phyloP scores from a whole-genome alignment of 2,797 vertebrate species.

The Hyperoplus immaculatus region DNA sequence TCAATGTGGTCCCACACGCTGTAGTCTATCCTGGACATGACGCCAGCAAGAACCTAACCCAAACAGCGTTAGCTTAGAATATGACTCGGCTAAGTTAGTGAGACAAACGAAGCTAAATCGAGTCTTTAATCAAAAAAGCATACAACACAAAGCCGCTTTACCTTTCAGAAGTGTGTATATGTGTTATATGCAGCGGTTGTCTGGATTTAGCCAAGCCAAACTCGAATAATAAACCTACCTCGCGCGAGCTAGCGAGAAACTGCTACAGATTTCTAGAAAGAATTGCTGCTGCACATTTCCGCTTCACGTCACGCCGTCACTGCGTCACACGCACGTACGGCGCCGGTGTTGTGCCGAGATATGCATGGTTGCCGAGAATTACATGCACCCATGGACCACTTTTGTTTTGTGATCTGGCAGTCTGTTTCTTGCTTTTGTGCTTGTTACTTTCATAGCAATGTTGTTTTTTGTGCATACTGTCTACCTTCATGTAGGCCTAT shows the following conservation, averaged over 20 bases:
- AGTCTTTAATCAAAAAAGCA: background rate
- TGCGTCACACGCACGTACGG: background rate
- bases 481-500: too few species aligned
- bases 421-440: too few species aligned
- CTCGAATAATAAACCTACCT: background rate
- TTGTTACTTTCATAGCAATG: too few species aligned
- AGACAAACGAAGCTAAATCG: slow-evolving; percentile 30
- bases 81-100: slow-evolving; percentile 41
- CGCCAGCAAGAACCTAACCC: slow-evolving; percentile 46
- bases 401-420: too few species aligned
- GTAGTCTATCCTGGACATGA: slow-evolving; percentile 93
- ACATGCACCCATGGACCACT: too few species aligned
- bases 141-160: rapidly evolving
- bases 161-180: background rate
- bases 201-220: background rate
- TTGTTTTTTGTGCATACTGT: too few species aligned
- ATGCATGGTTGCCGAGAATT: too few species aligned
- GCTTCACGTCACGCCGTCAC: slow-evolving; percentile 54
- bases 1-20: slow-evolving; percentile 98
- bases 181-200: background rate
- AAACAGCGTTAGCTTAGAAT: slow-evolving; percentile 60
- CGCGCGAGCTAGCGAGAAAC: slow-evolving; percentile 27
- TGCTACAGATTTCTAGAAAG: slow-evolving; percentile 80
- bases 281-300: slow-evolving; percentile 68
- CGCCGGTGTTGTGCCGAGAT: background rate